Evolutionary conservation across 2,888 invertebrate genomes (phyloP), one percentile per base, ranked within the genome.

Genomic region (Archips crataeganus): DNA sequence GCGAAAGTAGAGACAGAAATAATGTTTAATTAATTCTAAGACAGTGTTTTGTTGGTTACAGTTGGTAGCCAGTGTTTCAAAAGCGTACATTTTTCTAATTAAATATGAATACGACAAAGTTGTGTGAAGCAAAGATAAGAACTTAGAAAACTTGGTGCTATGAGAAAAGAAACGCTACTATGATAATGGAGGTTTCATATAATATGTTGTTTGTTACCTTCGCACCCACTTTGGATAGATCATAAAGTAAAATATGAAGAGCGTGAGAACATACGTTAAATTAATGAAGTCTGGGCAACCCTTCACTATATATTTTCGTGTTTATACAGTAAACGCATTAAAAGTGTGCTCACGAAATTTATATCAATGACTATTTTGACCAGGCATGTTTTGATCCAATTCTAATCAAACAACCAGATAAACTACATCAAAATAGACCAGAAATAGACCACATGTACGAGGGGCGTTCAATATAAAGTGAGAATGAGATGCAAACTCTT

Each of bases 191-290:
- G 15, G 9, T 54, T 54, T 54, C 0, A 54, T 54, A 11, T 57
- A 57, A 32, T 32, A 57, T 57, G 11, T 57, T 57, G 57, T 54
- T 54, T 54, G 15, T 57, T 57, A 57, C 23, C 57, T 57, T 57
- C 32, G 57, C 10, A 32, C 32, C 32, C 6, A 13, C 34, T 51
- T 54, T 36, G 47, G 49, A 32, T 61, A n/a, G 61, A 13, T 34
- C 36, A 45, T n/a, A 59, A 23, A 61, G 61, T 64, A 51, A 23
- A 70, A 70, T 71, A 71, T 60, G 61, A 72, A 67, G 62, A 57
- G 45, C 66, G 71, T 72, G 71, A 10, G 67, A 67, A 62, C 15
- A 6, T 13, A 10, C 66, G 54, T 65, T 60, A 42, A 51, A 23
- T 10, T 54, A 60, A 51, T 71, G 47, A 45, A 32, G 64, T 71